Conservation (phyloP, 2,113 vertebrate genomes). For the Etheostoma spectabile region DNA sequence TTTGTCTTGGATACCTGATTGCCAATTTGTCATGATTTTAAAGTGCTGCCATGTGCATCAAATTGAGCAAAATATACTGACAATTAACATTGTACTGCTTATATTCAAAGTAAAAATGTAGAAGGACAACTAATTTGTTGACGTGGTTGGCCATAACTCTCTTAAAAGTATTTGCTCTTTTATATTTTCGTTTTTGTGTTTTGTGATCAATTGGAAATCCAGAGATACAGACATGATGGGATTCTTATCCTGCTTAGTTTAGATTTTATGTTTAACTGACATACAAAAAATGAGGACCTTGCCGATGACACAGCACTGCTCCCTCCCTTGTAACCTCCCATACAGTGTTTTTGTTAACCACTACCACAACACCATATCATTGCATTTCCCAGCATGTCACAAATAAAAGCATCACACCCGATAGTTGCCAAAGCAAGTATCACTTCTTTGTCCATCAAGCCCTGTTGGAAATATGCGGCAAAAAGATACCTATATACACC, state of each 20-base stretch:
- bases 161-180: not conserved
- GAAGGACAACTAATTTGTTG: not conserved
- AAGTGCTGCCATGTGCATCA: not conserved
- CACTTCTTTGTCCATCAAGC: slow-evolving; percentile 4
- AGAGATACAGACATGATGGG: not conserved
- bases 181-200: not conserved
- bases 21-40: not conserved
- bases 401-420: slow-evolving; percentile 3
- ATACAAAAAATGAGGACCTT: not conserved
- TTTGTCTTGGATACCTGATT: no score
- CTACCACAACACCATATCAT: not conserved
- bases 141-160: not conserved
- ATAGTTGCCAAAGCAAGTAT: slow-evolving; percentile 7
- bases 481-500: slow-evolving; percentile 22
- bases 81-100: not conserved
- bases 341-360: not conserved
- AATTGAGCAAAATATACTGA: not conserved
- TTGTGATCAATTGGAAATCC: not conserved
- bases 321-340: not conserved
- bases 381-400: not conserved
- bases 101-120: not conserved
- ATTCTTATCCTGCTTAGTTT: not conserved
- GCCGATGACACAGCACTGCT: not conserved
- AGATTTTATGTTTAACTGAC: not conserved
- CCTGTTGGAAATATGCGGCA: not conserved